These are phyloP conservation scores for Nipponacmea schrenckii DNA, from an alignment of 2,888 invertebrate species.

Conservation along the genomic window DNA sequence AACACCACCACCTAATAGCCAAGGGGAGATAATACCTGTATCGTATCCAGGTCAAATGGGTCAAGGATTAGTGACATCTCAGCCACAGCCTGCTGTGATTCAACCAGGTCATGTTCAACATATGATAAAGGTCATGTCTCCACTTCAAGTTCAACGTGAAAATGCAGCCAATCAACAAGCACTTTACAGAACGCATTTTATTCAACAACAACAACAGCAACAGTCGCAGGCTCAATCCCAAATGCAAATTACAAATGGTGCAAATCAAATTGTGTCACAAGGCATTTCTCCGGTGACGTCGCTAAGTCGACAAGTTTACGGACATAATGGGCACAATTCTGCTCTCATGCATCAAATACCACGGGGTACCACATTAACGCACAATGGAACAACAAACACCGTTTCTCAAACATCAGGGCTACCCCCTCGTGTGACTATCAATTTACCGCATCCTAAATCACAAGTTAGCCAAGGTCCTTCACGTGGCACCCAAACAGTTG, in stretches of 20 bases:
- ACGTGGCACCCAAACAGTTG: slow-evolving; percentile 19
- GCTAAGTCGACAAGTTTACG: neutral
- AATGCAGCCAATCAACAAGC: slow-evolving; percentile 68
- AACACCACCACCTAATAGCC: slow-evolving; percentile 38
- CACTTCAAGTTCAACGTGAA: slow-evolving; percentile 70
- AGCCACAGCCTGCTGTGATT: slow-evolving; percentile 21
- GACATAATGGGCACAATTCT: neutral
- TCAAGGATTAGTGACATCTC: neutral
- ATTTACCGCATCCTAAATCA: neutral
- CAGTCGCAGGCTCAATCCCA: slow-evolving; percentile 12
- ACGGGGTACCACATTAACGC: neutral
- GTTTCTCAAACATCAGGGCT: neutral
- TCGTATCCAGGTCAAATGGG: slow-evolving; percentile 9
- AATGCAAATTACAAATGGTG: neutral
- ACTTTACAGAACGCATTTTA: slow-evolving; percentile 15
- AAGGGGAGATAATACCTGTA: slow-evolving; percentile 22
- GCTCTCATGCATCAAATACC: neutral
- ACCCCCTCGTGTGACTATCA: neutral
- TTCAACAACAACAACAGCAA: slow-evolving; percentile 9
- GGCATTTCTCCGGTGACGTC: neutral
- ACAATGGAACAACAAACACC: neutral
- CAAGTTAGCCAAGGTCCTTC: slow-evolving; percentile 19
- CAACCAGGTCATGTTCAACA: slow-evolving; percentile 74
- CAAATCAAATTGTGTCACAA: neutral
- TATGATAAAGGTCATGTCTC: slow-evolving; percentile 81